A percentile compares a stretch with the other conserved stretches of the same genome.
These are phyloP conservation scores for Harpagifer antarcticus DNA, from an alignment of 2,797 vertebrate genomes.

Conservation along the genomic window DNA sequence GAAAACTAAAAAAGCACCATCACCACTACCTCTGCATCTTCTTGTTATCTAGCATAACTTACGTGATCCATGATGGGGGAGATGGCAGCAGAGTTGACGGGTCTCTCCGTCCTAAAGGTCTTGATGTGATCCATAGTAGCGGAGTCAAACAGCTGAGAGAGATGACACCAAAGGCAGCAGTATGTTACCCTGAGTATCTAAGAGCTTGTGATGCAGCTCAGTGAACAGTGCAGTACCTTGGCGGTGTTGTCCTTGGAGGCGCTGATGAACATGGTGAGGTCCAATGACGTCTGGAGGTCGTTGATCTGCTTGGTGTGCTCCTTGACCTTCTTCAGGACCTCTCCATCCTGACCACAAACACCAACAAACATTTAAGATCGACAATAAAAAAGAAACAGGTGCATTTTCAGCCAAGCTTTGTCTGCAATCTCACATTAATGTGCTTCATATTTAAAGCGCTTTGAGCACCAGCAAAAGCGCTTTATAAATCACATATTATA, in stretches of 20 bases:
- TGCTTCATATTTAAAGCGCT: not conserved
- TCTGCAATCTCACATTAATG: not conserved
- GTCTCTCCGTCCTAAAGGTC: slow-evolving; percentile 95
- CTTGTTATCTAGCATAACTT: slow-evolving; percentile 59
- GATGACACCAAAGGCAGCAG: not conserved
- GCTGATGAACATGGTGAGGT: slow-evolving; percentile 96
- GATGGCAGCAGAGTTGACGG: slow-evolving; percentile 96
- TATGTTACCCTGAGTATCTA: too few relatives aligned
- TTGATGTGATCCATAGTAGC: slow-evolving; percentile 92
- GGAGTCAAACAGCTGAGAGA: slow-evolving; percentile 91
- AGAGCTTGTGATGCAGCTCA: not conserved
- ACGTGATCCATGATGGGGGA: slow-evolving; percentile 97
- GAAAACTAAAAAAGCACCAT: too few relatives aligned
- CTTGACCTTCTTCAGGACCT: slow-evolving; percentile 90
- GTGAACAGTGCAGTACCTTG: slow-evolving; percentile 84
- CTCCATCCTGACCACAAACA: slow-evolving; percentile 87
- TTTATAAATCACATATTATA: too few relatives aligned
- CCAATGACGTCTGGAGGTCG: slow-evolving; percentile 94
- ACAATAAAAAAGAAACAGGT: too few relatives aligned
- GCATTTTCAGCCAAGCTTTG: not conserved
- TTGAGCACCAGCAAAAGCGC: too few relatives aligned
- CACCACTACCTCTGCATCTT: too few relatives aligned
- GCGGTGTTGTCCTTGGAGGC: slow-evolving; percentile 97
- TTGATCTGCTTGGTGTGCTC: slow-evolving; percentile 98
- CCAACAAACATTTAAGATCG: too few relatives aligned